These are phyloP conservation scores for Tor tambroides DNA, from an alignment of 2,113 vertebrate species.

Conservation along the genomic window DNA sequence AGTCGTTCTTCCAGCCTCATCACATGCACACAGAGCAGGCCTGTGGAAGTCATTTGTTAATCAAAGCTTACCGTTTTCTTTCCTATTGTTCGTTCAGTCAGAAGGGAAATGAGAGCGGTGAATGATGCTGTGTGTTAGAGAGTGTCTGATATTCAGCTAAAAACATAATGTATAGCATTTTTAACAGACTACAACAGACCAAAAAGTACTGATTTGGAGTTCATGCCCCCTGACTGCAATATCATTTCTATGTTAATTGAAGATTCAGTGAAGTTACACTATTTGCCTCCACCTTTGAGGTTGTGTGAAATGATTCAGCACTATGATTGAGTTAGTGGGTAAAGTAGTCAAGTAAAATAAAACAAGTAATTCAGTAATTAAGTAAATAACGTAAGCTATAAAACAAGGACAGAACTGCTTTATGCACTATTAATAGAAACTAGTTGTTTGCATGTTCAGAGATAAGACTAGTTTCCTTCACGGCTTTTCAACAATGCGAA, in stretches of 20 bases:
- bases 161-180: neutral
- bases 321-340: too few species aligned
- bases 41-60: conserved; percentile 61
- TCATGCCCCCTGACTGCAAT: neutral
- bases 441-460: conserved; percentile 35
- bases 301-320: too few species aligned
- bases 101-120: conserved; percentile 55
- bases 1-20: conserved; percentile 26
- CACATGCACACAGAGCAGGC: conserved; percentile 19
- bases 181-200: neutral
- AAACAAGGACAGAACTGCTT: neutral
- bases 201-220: neutral
- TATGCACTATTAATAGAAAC: conserved; percentile 60
- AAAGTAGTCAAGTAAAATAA: too few species aligned
- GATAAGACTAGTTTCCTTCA: conserved; percentile 59
- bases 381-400: too few species aligned
- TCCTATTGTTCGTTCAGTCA: conserved; percentile 59
- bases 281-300: neutral
- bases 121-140: neutral
- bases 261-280: neutral
- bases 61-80: conserved; percentile 55
- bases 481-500: conserved; percentile 60
- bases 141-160: neutral
- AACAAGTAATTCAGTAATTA: too few species aligned
- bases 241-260: neutral